Conservation (phyloP, 1,140 invertebrate species). For the Drosophila paulistorum region DNA sequence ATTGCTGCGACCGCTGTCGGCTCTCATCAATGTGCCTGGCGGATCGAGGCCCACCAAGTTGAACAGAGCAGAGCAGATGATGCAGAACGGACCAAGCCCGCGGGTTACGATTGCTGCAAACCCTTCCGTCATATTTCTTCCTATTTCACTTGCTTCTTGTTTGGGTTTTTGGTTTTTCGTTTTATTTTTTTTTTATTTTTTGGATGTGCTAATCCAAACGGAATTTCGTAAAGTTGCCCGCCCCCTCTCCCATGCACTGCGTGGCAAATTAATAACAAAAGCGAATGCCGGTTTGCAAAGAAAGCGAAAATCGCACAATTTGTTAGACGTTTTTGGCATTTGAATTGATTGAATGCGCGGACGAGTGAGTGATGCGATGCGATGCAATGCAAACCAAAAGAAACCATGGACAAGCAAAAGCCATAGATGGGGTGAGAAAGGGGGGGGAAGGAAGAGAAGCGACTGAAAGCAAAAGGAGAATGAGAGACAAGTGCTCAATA, state of each 20-base stretch:
- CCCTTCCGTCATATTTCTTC: conserved; percentile 20
- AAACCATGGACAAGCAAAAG: not conserved
- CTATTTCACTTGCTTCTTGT: conserved; percentile 57
- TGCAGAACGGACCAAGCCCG: conserved; percentile 14
- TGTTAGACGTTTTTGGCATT: conserved; percentile 69
- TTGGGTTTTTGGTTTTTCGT: conserved; percentile 16
- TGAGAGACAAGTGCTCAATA: conserved; percentile 44
- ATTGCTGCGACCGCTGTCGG: conserved; percentile 11
- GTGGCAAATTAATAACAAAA: conserved; percentile 69
- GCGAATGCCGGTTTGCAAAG: conserved; percentile 15
- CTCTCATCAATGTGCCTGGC: conserved; percentile 13
- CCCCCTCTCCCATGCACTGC: not conserved
- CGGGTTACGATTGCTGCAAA: conserved; percentile 7
- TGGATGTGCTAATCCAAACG: conserved; percentile 54
- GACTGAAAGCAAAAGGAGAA: not conserved
- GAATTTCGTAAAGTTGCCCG: conserved; percentile 40
- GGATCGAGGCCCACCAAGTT: not conserved
- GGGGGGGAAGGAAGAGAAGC: not conserved
- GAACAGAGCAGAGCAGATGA: conserved; percentile 7
- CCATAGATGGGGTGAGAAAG: not conserved
- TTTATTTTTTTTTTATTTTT: not conserved
- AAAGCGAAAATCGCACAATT: conserved; percentile 58
- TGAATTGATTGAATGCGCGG: conserved; percentile 69
- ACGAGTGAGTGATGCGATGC: conserved; percentile 41
- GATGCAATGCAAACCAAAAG: conserved; percentile 23